Base-by-base conservation (phyloP, 1,140 invertebrate species). In the Latrodectus geometricus region DNA sequence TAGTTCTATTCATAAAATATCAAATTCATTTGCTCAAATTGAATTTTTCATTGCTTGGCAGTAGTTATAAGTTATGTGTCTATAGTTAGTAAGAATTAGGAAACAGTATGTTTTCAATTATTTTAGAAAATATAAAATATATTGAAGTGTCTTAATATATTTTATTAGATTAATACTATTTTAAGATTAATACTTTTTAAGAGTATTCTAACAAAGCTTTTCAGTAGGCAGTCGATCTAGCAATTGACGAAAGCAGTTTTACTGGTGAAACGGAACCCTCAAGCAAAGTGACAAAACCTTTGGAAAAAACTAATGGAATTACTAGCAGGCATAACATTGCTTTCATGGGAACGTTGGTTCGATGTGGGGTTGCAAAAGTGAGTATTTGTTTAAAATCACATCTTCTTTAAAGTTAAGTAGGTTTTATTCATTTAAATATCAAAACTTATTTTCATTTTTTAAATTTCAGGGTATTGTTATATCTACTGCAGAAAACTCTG, bases 161-260 rank as follows among this genome's bases (percentile, higher is more conserved):
- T 35, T 35, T 35, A n/a, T n/a, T n/a, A n/a, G n/a, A n/a, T n/a
- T n/a, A n/a, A n/a, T 35, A 35, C 5, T 35, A 35, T 3, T 35
- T 5, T 35, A 1, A 35, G 35, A 35, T 35, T 35, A 5, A 35
- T 35, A 35, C 5, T 35, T 35, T 35, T 5, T 35, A 35, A 35
- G 35, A 35, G 35, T 35, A 35, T 35, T 35, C 35, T 35, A 35
- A 35, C 35, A 35, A 35, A 35, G 35, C 49, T 56, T 80, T 79
- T 81, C 65, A 73, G 69, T 82, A 93, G 92, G 90, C 93, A 12
- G 89, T 91, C 66, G 97, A 99, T 92, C 93, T 99, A 73, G 94
- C 95, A 5, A 95, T 99, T 61, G 99, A 99, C 92, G 99, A 99
- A 91, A 98, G 97, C 81, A 99, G 97, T 90, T 99, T 99, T 91